Conservation (phyloP, 2,888 invertebrate species). For the Dilophus febrilis region DNA sequence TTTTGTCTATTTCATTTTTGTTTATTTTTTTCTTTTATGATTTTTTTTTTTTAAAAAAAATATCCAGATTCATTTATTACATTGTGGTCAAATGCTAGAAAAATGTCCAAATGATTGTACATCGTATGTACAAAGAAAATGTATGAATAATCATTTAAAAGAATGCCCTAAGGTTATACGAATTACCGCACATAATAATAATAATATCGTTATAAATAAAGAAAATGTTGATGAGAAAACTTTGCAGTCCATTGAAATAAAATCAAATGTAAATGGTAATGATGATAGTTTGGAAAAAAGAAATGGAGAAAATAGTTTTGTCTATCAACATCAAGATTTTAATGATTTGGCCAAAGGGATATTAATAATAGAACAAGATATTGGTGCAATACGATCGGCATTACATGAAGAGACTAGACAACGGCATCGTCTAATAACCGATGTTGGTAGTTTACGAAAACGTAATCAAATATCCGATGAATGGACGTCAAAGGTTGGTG, state of each 20-base stretch:
- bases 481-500: conserved; percentile 23
- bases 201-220: not conserved
- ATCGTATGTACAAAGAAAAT: conserved; percentile 48
- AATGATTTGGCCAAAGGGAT: too few species aligned
- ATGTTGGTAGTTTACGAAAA: conserved; percentile 27
- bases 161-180: conserved; percentile 24
- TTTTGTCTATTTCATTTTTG: not conserved
- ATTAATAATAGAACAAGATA: conserved; percentile 17
- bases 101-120: conserved; percentile 54
- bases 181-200: not conserved
- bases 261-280: too few species aligned
- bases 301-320: too few species aligned
- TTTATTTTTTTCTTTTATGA: not conserved
- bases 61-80: conserved; percentile 42
- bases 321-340: too few species aligned
- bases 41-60: not conserved
- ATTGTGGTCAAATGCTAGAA: conserved; percentile 54
- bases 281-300: too few species aligned
- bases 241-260: too few species aligned
- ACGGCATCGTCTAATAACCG: conserved; percentile 26
- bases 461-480: conserved; percentile 27
- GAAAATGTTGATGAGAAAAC: too few species aligned
- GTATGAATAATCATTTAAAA: conserved; percentile 38
- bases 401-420: conserved; percentile 29
- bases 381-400: conserved; percentile 17